These are phyloP conservation scores for Teleiodes luculella DNA, from an alignment of 2,888 invertebrate genomes.

Conservation along the genomic window DNA sequence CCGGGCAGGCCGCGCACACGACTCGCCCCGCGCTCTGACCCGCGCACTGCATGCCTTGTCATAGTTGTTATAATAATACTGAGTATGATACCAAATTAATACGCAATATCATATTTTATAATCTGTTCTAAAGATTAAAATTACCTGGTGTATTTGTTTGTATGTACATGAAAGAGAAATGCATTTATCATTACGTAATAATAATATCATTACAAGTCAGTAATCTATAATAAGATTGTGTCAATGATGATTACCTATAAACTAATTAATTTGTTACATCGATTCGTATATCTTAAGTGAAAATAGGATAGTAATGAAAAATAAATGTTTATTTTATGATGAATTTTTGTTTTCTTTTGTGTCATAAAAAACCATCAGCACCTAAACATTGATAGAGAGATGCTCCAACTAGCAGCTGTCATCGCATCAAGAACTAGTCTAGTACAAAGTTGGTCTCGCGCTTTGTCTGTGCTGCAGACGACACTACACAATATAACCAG, in stretches of 20 bases:
- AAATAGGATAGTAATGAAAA: constrained; percentile 54
- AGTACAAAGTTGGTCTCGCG: too few relatives aligned
- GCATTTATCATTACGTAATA: constrained; percentile 63
- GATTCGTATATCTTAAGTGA: constrained; percentile 64
- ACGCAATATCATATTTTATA: background rate
- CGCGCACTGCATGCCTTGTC: background rate
- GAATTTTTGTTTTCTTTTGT: constrained; percentile 27
- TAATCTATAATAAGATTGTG: constrained; percentile 51
- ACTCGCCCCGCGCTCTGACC: constrained; percentile 19
- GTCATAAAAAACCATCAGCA: too few relatives aligned
- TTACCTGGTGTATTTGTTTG: background rate
- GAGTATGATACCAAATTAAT: background rate
- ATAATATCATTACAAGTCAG: constrained; percentile 41
- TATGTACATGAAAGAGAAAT: constrained; percentile 28
- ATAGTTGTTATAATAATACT: background rate
- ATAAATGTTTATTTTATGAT: constrained; percentile 68
- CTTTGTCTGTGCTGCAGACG: too few relatives aligned
- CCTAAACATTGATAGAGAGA: too few relatives aligned
- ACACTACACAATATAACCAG: too few relatives aligned
- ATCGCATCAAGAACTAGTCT: too few relatives aligned
- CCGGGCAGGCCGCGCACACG: constrained; percentile 17
- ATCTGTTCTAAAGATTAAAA: constrained; percentile 16
- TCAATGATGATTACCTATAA: constrained; percentile 56
- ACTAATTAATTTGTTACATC: constrained; percentile 67
- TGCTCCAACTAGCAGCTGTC: too few relatives aligned